These are phyloP conservation scores for Chloroceryle inda DNA, from an alignment of 2,797 vertebrate species.

Conservation along the genomic window DNA sequence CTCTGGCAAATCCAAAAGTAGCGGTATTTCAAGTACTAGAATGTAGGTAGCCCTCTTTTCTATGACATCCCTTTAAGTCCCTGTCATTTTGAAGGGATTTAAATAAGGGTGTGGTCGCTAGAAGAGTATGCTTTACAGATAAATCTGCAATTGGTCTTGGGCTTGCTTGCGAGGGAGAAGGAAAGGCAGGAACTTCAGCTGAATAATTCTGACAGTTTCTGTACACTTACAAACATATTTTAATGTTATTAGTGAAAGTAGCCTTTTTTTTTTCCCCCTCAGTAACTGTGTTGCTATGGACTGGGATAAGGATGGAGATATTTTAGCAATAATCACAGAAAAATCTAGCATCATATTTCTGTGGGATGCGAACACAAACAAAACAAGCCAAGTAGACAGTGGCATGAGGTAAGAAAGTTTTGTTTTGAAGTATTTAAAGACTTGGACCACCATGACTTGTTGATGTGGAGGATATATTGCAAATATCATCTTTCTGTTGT, in stretches of 20 bases:
- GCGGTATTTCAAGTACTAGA: not conserved
- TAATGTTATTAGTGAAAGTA: not conserved
- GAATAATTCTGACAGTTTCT: not conserved
- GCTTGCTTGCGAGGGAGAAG: not conserved
- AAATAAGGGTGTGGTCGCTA: not conserved
- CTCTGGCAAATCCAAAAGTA: not conserved
- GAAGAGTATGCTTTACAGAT: not conserved
- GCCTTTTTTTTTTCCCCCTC: not conserved
- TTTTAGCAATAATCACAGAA: conserved; percentile 92
- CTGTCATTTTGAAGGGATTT: not conserved
- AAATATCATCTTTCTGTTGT: not conserved
- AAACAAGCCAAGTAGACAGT: conserved; percentile 92
- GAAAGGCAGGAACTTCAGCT: not conserved
- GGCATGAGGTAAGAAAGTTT: conserved; percentile 89
- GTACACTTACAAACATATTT: not conserved
- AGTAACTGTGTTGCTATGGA: conserved; percentile 91
- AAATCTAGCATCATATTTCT: conserved; percentile 91
- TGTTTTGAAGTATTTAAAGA: not conserved
- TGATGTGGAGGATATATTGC: not conserved
- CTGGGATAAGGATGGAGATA: conserved; percentile 98
- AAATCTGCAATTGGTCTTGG: not conserved
- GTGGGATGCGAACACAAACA: conserved; percentile 95
- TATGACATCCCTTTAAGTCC: not conserved
- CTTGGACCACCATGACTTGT: not conserved
- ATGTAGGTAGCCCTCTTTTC: not conserved